Percentiles rank a stretch among this genome's conserved stretches.
Evolutionary conservation across 2,888 invertebrate species (phyloP).

Genomic region (Eilema caniola): DNA sequence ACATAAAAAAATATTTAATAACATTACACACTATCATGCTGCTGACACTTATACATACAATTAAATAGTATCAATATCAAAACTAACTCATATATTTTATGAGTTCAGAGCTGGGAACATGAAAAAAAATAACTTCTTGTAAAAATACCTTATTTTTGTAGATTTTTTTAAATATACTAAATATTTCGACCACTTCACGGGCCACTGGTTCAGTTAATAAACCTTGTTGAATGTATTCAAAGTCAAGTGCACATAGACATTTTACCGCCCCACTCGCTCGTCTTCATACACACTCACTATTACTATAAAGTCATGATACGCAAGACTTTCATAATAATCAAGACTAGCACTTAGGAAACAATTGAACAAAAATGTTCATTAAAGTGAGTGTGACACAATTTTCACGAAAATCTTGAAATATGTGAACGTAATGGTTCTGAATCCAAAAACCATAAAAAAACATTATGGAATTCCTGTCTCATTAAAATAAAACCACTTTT

Average conservation of each 20-base stretch:
- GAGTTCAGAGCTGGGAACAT: no score
- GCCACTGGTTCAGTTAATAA: not conserved
- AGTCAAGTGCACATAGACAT: constrained; percentile 27
- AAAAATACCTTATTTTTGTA: not conserved
- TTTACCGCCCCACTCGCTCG: constrained; percentile 42
- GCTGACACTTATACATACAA: no score
- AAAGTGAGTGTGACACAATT: constrained; percentile 48
- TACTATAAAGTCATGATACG: constrained; percentile 50
- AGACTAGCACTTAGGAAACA: constrained; percentile 37
- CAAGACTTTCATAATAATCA: constrained; percentile 51
- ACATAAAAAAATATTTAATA: no score
- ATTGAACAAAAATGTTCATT: constrained; percentile 54
- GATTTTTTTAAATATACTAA: not conserved
- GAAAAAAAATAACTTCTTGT: not conserved
- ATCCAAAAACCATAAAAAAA: no score
- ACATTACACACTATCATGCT: no score
- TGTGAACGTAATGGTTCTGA: no score
- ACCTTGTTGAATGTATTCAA: constrained; percentile 15
- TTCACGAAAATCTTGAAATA: no score
- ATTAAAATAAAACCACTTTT: no score
- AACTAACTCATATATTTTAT: no score
- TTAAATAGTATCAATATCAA: no score
- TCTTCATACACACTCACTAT: constrained; percentile 14
- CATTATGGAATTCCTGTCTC: no score
- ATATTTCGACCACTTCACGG: not conserved